phyloP scores from a whole-genome alignment of 2,888 invertebrate species.

The Agrotis exclamationis region DNA sequence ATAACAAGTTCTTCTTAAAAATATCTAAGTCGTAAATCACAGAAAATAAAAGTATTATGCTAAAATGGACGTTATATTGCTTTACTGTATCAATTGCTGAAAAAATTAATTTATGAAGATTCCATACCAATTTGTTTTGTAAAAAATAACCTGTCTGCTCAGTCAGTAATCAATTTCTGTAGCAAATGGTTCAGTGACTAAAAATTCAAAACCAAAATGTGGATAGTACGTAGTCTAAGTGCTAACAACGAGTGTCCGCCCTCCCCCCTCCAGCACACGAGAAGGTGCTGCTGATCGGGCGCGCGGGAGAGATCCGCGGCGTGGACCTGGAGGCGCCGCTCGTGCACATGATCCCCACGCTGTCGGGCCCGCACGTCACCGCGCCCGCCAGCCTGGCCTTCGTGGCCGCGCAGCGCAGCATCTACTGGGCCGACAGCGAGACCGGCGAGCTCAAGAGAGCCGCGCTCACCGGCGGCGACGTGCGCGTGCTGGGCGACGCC shows the following conservation, averaged over 20 bases:
- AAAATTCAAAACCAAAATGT: no score
- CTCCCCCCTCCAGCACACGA: conserved; percentile 93
- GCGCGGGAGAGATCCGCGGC: conserved; percentile 95
- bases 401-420: conserved; percentile 91
- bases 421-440: conserved; percentile 93
- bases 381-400: conserved; percentile 94
- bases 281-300: conserved; percentile 94
- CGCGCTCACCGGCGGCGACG: conserved; percentile 92
- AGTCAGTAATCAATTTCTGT: no score
- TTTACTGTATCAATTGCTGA: no score
- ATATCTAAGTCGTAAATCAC: no score
- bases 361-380: conserved; percentile 93
- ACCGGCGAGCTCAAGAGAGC: conserved; percentile 93
- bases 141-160: no score
- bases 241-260: no score
- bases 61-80: no score
- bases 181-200: no score
- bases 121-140: neutral
- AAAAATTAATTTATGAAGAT: no score
- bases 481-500: conserved; percentile 92
- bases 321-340: conserved; percentile 95
- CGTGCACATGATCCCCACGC: conserved; percentile 95
- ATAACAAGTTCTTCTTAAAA: no score
- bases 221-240: no score
- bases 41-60: no score